A percentile compares a stretch with the other conserved stretches of the same genome.
phyloP scores from a whole-genome alignment of 2,113 vertebrate species.

The Typhlomys cinereus region DNA sequence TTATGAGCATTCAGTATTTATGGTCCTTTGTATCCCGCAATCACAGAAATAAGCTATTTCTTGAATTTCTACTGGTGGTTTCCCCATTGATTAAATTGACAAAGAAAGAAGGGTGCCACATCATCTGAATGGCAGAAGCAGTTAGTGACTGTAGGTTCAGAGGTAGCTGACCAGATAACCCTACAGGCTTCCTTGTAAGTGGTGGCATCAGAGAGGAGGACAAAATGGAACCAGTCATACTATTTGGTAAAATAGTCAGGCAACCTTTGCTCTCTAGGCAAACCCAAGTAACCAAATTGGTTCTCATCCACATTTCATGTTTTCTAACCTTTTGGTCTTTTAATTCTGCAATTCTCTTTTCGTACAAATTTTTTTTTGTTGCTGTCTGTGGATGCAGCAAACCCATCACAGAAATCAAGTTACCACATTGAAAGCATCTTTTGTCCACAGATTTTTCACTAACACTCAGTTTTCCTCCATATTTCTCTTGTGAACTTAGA shows the following conservation, averaged over 20 bases:
- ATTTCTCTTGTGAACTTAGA: neutral
- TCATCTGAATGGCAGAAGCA: neutral
- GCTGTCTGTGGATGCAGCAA: neutral
- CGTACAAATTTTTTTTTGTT: neutral
- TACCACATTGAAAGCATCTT: neutral
- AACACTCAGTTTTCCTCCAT: neutral
- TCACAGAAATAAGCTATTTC: neutral
- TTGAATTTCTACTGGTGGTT: neutral
- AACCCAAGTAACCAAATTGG: neutral
- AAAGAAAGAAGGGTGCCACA: neutral
- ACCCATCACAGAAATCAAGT: neutral
- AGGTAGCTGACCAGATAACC: neutral
- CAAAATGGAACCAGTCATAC: neutral
- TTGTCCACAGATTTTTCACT: neutral
- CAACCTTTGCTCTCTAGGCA: neutral
- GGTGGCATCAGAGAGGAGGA: neutral
- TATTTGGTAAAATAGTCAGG: neutral
- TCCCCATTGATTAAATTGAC: neutral
- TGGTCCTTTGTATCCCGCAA: accelerated
- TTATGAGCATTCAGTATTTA: neutral
- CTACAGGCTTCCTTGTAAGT: neutral
- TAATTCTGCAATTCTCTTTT: neutral
- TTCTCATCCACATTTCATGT: neutral
- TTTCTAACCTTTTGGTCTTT: neutral
- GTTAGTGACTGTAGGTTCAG: neutral